Conservation (phyloP, 2,888 invertebrate species). For the Sminthurinus aureus region DNA sequence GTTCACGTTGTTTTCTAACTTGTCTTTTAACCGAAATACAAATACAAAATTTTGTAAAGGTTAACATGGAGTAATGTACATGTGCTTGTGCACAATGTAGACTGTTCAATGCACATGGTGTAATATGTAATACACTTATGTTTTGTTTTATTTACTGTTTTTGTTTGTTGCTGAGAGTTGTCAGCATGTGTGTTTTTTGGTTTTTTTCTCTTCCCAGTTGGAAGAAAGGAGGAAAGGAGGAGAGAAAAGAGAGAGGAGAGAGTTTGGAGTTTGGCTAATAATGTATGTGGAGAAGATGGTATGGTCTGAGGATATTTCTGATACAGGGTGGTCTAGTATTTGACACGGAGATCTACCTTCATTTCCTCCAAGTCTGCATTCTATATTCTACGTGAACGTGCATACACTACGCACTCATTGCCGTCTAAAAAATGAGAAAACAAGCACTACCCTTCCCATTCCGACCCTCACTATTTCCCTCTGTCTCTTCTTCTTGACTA, state of each 20-base stretch:
- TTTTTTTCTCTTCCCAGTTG: neutral
- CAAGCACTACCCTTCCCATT: conserved; percentile 34
- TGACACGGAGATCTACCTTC: conserved; percentile 35
- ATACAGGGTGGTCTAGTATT: conserved; percentile 59
- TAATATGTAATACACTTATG: neutral
- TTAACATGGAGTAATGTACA: no score
- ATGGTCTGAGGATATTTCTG: conserved; percentile 53
- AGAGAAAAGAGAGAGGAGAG: conserved; percentile 14
- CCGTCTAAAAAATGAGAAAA: neutral
- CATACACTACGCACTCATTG: neutral
- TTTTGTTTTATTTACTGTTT: neutral
- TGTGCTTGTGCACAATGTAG: neutral
- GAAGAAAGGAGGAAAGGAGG: conserved; percentile 7
- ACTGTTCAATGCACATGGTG: neutral
- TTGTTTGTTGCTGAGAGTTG: neutral
- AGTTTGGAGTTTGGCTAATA: conserved; percentile 23
- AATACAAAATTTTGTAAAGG: no score
- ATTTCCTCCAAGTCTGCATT: neutral
- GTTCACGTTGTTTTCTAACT: neutral
- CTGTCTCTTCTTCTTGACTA: conserved; percentile 13
- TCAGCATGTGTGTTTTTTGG: conserved; percentile 37
- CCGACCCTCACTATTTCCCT: conserved; percentile 20
- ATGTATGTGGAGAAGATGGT: conserved; percentile 20
- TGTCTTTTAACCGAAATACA: no score
- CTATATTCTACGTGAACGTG: neutral